phyloP scores from a whole-genome alignment of 1,140 invertebrate species.

The Drosophila miranda region DNA sequence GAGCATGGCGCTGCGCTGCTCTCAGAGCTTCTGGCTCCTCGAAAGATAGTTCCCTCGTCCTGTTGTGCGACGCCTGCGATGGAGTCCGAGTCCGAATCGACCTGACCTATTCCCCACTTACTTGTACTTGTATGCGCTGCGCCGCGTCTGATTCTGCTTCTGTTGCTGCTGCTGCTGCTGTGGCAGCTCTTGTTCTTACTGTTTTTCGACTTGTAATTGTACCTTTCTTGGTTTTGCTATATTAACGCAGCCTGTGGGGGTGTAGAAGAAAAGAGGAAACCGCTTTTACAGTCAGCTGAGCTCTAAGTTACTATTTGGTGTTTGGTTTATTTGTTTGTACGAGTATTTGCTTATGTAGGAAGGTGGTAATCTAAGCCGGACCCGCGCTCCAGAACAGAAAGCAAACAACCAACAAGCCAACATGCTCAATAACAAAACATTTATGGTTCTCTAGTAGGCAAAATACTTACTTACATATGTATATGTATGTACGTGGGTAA shows the following conservation, averaged over 20 bases:
- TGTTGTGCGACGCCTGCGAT: too few relatives aligned
- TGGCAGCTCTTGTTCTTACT: constrained; percentile 24
- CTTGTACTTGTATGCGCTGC: too few relatives aligned
- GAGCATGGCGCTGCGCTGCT: constrained; percentile 53
- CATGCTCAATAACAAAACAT: constrained; percentile 73
- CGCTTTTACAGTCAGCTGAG: constrained; percentile 40
- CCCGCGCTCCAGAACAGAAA: constrained; percentile 72
- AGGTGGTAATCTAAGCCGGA: constrained; percentile 52
- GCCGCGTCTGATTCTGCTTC: constrained; percentile 24
- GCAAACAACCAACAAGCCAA: constrained; percentile 78
- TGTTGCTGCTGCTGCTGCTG: constrained; percentile 10
- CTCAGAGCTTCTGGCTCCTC: constrained; percentile 1
- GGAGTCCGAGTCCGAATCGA: too few relatives aligned
- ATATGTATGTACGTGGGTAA: constrained; percentile 33
- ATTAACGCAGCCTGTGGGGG: constrained; percentile 35
- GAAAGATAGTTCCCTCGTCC: too few relatives aligned
- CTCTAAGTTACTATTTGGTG: constrained; percentile 23
- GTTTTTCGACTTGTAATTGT: constrained; percentile 16
- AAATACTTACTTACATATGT: constrained; percentile 62
- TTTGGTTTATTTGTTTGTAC: constrained; percentile 31
- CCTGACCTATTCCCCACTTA: too few relatives aligned
- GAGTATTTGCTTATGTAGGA: constrained; percentile 26
- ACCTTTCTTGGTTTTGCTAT: constrained; percentile 26
- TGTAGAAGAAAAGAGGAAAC: constrained; percentile 38
- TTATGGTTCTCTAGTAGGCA: constrained; percentile 51